A percentile compares a stretch with the other conserved stretches of the same genome.
Evolutionary conservation across 2,888 invertebrate genomes (phyloP).

Genomic region (Hofmannophila pseudospretella): DNA sequence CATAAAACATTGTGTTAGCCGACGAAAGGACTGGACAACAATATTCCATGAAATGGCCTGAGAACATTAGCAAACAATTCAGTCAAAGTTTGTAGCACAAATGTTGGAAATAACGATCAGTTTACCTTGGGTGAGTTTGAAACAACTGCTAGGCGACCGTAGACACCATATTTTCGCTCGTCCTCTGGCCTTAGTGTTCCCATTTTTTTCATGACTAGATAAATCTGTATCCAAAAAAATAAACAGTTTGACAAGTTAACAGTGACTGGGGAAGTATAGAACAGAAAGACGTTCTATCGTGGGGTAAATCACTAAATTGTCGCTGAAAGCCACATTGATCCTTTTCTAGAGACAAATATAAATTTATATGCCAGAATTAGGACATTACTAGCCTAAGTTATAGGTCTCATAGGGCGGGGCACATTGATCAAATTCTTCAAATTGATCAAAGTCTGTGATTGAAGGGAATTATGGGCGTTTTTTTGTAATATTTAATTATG

Average conservation of each 20-base stretch:
- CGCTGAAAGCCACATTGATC: too few species aligned
- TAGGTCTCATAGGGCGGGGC: too few species aligned
- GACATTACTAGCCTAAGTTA: too few species aligned
- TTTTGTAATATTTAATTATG: too few species aligned
- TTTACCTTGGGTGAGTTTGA: constrained; percentile 58
- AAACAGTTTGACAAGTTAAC: background rate
- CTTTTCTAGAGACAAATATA: too few species aligned
- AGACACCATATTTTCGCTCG: constrained; percentile 81
- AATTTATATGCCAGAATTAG: too few species aligned
- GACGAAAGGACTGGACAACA: constrained; percentile 20
- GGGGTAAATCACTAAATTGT: too few species aligned
- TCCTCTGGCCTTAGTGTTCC: constrained; percentile 81
- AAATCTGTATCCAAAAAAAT: constrained; percentile 52
- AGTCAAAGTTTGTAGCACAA: too few species aligned
- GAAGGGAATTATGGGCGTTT: too few species aligned
- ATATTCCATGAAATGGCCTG: constrained; percentile 40
- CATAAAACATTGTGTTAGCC: constrained; percentile 47
- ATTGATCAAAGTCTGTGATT: too few species aligned
- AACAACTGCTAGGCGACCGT: constrained; percentile 66
- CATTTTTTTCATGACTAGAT: constrained; percentile 82
- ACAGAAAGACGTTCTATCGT: too few species aligned
- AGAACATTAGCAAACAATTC: constrained; percentile 26
- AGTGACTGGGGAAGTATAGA: background rate
- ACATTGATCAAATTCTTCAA: too few species aligned
- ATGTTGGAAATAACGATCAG: background rate